Evolutionary conservation across 2,113 vertebrate genomes (phyloP).

Genomic region (Anser brachyrhynchus): DNA sequence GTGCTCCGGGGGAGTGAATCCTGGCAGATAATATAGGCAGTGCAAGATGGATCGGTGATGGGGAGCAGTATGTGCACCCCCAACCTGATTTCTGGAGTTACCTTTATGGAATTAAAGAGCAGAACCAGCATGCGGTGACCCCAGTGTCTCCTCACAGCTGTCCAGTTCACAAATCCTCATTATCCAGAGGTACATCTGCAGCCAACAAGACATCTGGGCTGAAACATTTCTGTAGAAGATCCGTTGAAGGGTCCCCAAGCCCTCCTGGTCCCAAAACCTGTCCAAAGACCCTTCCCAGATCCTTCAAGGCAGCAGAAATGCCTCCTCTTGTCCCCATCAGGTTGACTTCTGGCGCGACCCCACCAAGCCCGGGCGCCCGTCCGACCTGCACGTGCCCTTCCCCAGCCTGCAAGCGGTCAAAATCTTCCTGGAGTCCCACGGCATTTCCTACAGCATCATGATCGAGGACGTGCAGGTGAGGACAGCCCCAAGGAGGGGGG

Average conservation of each 20-base stretch:
- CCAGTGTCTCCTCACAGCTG: neutral
- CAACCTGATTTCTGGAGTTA: neutral
- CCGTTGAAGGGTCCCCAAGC: neutral
- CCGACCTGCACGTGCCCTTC: conserved; percentile 84
- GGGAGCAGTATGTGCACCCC: neutral
- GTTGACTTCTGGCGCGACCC: conserved; percentile 88
- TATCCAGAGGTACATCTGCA: neutral
- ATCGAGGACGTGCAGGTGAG: conserved; percentile 89
- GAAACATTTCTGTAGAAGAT: neutral
- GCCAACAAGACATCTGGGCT: neutral
- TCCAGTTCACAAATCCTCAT: neutral
- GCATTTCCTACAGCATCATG: conserved; percentile 82
- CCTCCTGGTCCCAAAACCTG: neutral
- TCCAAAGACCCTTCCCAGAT: neutral
- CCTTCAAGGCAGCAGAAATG: neutral
- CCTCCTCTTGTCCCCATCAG: conserved; percentile 53
- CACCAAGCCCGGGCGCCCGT: conserved; percentile 49
- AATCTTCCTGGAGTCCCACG: conserved; percentile 75
- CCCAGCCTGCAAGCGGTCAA: conserved; percentile 77
- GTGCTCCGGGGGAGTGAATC: neutral
- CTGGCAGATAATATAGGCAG: fast-evolving
- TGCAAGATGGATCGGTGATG: neutral
- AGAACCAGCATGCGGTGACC: fast-evolving
- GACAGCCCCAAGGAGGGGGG: fast-evolving
- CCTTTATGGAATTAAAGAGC: fast-evolving